Conservation (phyloP, 2,797 vertebrate genomes). For the Onychomys arenicola region DNA sequence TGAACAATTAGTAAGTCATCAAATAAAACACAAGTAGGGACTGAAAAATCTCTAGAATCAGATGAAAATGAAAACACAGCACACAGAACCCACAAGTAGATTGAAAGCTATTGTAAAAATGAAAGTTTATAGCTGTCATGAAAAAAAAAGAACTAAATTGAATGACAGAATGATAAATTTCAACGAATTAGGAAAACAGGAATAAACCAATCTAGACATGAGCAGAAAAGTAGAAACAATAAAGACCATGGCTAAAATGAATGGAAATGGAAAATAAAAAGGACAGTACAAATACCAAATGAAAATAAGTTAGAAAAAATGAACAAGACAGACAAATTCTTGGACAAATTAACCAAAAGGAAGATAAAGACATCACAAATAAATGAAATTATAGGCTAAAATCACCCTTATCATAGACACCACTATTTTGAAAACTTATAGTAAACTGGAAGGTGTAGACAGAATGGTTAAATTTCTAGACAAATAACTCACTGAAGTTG, state of each 20-base stretch:
- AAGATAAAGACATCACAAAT: background rate
- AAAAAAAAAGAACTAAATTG: background rate
- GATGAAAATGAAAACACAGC: background rate
- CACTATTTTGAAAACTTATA: background rate
- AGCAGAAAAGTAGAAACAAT: background rate
- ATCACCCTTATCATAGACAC: background rate
- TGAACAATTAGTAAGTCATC: background rate
- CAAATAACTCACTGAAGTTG: background rate
- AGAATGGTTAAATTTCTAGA: background rate
- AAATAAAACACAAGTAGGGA: background rate
- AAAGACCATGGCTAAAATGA: background rate
- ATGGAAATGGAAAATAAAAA: background rate
- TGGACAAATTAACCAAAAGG: background rate
- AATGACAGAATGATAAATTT: background rate
- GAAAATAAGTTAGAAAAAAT: background rate
- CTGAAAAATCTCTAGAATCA: background rate
- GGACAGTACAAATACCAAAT: no score
- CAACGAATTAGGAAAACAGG: background rate
- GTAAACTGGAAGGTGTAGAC: background rate
- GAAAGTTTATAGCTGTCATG: background rate
- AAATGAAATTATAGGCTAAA: background rate
- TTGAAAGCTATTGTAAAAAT: background rate
- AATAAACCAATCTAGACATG: background rate
- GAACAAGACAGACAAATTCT: background rate
- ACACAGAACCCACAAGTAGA: background rate